Base-by-base conservation (phyloP, 2,888 invertebrate species). In the Nysson spinosus region DNA sequence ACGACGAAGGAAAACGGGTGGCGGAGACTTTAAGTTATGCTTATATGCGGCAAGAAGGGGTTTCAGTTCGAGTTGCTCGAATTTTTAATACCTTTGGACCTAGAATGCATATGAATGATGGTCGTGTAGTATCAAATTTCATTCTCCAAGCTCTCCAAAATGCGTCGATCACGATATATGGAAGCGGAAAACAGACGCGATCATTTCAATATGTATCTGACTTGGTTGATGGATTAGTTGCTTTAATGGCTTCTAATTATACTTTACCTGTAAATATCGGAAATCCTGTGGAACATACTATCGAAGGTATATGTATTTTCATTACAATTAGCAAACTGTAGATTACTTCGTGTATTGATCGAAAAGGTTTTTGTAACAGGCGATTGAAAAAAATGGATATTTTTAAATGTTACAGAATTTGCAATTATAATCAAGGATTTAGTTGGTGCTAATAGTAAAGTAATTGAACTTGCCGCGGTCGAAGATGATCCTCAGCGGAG, bases 71-170 rank as follows among this genome's bases (percentile, higher is more conserved):
- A 47, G 98, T 99, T 5, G 99, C 99, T 1, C 90, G 99, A 70
- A 99, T 99, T 78, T 99, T 99, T 88, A 99, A 99, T 87, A 99
- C 99, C 0, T 99, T 97, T 84, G 99, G 99, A 0, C 99, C 99
- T 0, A 89, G 99, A 77, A 99, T 99, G 99, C 98, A 98, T 83
- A 96, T 97, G 91, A 96, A 98, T 69, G 99, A 99, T 87, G 99
- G 99, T 0, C 90, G 99, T 30, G 98, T 99, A 0, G 99, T 99
- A 0, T 98, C 98, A 9, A 99, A 99, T 89, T 99, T 99, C 83
- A 96, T 99, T 72, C 91, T 99, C 72, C 99, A 99, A 88, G 97
- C 98, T 0, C 88, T 99, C 56, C 95, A 97, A 84, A 96, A 96
- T 85, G 92, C 98, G 83, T 94, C 96, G 2, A 96, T 99, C 51